These are phyloP conservation scores for Iselma pallidipennis DNA, from an alignment of 2,888 invertebrate genomes.

Conservation along the genomic window DNA sequence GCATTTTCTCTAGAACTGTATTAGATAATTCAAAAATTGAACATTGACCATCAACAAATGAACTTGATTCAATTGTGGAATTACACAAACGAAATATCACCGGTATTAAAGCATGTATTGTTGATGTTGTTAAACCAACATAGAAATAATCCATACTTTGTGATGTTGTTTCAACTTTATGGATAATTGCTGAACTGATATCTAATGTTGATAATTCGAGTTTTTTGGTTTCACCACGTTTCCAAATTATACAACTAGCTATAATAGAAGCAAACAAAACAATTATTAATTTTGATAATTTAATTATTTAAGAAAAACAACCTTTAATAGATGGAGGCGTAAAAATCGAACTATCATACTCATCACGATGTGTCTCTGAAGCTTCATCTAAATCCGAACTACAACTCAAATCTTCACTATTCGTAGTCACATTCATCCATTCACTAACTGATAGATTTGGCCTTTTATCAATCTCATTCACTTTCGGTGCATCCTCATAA, in stretches of 20 bases:
- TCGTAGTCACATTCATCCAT: conserved; percentile 88
- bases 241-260: conserved; percentile 98
- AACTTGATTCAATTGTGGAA: conserved; percentile 44
- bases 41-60: conserved; percentile 43
- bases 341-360: conserved; percentile 69
- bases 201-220: conserved; percentile 92
- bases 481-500: conserved; percentile 9
- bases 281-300: background rate
- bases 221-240: conserved; percentile 85
- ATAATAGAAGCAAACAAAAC: conserved; percentile 19
- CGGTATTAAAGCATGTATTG: conserved; percentile 66
- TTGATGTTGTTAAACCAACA: conserved; percentile 65
- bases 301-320: conserved; percentile 12
- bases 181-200: conserved; percentile 92
- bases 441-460: conserved; percentile 62
- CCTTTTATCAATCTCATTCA: conserved; percentile 5
- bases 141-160: conserved; percentile 81
- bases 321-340: conserved; percentile 61
- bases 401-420: conserved; percentile 83
- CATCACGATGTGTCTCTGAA: conserved; percentile 53
- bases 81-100: conserved; percentile 60
- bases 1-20: conserved; percentile 44
- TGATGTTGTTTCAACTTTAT: conserved; percentile 82
- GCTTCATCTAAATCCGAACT: conserved; percentile 61
- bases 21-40: conserved; percentile 40